A percentile compares a stretch with the other conserved stretches of the same genome.
Conservation (phyloP, 2,797 vertebrate species). For the Todus mexicanus region DNA sequence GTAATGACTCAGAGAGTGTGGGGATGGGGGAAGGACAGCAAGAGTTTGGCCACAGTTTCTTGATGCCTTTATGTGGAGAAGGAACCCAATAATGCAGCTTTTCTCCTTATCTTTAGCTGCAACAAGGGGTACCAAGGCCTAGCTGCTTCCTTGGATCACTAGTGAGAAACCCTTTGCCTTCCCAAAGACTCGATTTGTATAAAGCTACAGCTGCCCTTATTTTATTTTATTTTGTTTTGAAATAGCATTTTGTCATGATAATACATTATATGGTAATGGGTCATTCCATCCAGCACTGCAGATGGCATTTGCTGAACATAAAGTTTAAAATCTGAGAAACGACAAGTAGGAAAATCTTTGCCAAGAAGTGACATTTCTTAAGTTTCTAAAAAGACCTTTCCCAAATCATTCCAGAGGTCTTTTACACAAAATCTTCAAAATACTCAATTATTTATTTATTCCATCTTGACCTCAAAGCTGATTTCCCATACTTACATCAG, state of each 20-base stretch:
- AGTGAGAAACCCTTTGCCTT: neutral
- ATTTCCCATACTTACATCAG: neutral
- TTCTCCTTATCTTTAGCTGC: neutral
- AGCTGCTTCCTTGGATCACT: neutral
- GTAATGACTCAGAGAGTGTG: neutral
- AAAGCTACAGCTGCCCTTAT: neutral
- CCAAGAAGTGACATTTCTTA: neutral
- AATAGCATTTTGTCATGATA: accelerated
- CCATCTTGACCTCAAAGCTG: neutral
- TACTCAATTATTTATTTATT: neutral
- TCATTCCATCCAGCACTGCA: neutral
- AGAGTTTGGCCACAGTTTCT: neutral
- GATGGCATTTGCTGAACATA: neutral
- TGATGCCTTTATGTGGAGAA: neutral
- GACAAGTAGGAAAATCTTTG: neutral
- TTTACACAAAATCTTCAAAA: neutral
- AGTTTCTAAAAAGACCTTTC: neutral
- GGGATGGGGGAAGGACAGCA: accelerated
- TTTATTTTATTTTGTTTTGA: neutral
- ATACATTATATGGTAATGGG: accelerated
- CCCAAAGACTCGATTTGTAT: neutral
- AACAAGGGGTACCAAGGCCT: neutral
- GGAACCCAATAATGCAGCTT: neutral
- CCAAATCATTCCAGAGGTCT: neutral
- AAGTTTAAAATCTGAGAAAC: neutral